These are phyloP conservation scores for Philonicus albiceps DNA, from an alignment of 2,888 invertebrate species.

Conservation along the genomic window DNA sequence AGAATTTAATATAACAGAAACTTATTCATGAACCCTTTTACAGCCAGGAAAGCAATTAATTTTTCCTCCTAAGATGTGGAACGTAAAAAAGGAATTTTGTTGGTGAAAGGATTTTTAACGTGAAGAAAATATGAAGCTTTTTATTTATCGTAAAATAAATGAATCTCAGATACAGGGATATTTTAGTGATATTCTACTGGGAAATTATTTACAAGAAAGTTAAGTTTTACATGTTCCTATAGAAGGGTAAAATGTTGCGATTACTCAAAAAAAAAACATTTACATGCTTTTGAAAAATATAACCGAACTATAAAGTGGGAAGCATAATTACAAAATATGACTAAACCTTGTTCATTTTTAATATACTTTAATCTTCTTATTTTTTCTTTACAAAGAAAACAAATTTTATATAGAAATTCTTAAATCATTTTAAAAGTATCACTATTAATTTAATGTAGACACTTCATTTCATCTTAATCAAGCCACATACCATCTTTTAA, in stretches of 20 bases:
- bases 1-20: not conserved
- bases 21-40: not conserved
- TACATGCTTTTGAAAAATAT: not conserved
- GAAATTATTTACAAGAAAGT: not conserved
- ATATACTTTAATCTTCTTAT: not conserved
- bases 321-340: no score
- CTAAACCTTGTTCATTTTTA: no score
- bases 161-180: not conserved
- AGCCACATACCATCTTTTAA: no score
- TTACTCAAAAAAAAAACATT: not conserved
- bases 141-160: not conserved
- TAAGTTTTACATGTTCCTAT: not conserved
- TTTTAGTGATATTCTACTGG: not conserved
- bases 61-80: not conserved
- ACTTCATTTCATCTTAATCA: no score
- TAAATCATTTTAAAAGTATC: no score
- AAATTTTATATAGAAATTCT: no score
- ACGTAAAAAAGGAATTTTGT: not conserved
- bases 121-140: not conserved
- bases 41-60: not conserved
- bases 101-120: not conserved
- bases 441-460: no score
- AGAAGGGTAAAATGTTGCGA: not conserved
- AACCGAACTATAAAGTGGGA: no score
- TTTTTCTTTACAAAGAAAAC: not conserved